phyloP scores from a whole-genome alignment of 2,113 vertebrate species.

The Corynorhinus townsendii region DNA sequence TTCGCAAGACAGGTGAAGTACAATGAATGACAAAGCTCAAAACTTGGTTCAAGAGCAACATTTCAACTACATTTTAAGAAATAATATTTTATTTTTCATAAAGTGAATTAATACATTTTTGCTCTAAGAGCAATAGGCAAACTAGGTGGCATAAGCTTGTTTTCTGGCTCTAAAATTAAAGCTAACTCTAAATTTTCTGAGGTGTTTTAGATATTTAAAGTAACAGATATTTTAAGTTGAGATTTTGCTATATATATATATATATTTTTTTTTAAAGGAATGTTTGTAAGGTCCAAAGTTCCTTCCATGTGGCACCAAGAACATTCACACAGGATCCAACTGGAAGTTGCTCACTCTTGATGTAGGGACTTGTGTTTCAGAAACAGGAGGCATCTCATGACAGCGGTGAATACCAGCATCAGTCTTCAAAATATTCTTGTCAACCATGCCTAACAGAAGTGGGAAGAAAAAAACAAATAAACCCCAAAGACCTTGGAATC shows the following conservation, averaged over 20 bases:
- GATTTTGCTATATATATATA: background rate
- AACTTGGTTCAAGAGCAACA: background rate
- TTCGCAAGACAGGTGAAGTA: background rate
- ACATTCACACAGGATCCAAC: background rate
- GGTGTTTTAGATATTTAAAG: background rate
- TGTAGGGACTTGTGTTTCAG: background rate
- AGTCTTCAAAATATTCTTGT: background rate
- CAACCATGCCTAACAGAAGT: background rate
- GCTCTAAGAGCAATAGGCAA: background rate
- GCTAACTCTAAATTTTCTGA: background rate
- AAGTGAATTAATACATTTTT: background rate
- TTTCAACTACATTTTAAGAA: conserved; percentile 3
- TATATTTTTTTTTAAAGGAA: background rate
- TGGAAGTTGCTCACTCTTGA: background rate
- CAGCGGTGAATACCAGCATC: fast-evolving
- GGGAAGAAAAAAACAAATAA: background rate
- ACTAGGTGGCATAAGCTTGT: background rate
- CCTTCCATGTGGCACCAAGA: background rate
- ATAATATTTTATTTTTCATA: conserved; percentile 21
- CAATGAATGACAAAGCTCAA: background rate
- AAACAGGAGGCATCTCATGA: background rate
- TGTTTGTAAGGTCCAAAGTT: background rate
- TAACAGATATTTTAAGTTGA: conserved; percentile 8
- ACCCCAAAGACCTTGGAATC: background rate
- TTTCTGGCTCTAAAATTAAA: conserved; percentile 4